These are phyloP conservation scores for Chymomyza fuscimana DNA, from an alignment of 2,888 invertebrate species.

Conservation along the genomic window DNA sequence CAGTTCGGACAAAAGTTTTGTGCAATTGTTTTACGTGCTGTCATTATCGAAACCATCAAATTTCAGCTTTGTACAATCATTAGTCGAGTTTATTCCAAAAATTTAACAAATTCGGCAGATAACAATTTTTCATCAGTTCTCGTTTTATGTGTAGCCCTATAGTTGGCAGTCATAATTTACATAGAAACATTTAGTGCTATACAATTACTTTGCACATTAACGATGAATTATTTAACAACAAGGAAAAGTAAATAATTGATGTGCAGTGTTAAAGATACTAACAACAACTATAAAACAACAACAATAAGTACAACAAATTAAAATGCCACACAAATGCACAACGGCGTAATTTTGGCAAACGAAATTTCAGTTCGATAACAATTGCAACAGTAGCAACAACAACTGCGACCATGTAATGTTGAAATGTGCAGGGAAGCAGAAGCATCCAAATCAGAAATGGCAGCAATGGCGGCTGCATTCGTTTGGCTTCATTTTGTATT, in stretches of 20 bases:
- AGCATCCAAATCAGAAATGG: slow-evolving; percentile 32
- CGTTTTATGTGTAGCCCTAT: background rate
- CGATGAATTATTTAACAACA: slow-evolving; percentile 55
- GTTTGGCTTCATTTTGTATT: slow-evolving; percentile 33
- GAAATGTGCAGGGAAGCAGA: slow-evolving; percentile 17
- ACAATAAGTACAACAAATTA: background rate
- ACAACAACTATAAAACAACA: slow-evolving; percentile 8
- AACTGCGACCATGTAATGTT: background rate
- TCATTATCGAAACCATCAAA: no score
- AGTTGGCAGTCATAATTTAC: slow-evolving; percentile 29
- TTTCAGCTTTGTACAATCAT: no score
- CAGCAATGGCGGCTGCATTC: slow-evolving; percentile 29
- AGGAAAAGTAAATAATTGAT: slow-evolving; percentile 28
- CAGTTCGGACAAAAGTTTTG: no score
- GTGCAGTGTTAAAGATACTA: slow-evolving; percentile 23
- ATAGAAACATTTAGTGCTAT: slow-evolving; percentile 28
- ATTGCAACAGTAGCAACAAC: slow-evolving; percentile 27
- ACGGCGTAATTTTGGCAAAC: slow-evolving; percentile 36
- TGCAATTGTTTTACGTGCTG: no score
- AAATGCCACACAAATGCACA: slow-evolving; percentile 21
- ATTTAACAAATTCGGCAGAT: no score
- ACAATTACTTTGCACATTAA: slow-evolving; percentile 55
- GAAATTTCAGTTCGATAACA: slow-evolving; percentile 44
- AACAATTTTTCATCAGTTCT: background rate
- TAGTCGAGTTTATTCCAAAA: no score